Conservation (phyloP, 2,888 invertebrate species). For the Antheraea yamamai region DNA sequence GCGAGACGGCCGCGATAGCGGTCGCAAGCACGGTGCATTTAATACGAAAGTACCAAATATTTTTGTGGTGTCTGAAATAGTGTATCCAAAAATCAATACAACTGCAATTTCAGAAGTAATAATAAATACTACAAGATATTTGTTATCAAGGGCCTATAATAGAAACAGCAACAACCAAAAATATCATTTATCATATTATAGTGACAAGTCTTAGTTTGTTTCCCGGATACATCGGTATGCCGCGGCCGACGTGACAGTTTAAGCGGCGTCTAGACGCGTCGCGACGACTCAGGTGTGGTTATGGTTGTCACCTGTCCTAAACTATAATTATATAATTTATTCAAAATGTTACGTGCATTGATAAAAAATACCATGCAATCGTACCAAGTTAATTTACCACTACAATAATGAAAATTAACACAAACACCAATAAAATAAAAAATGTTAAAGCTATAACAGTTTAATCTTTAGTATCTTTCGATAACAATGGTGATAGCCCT, state of each 20-base stretch:
- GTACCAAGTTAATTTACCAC: too few species aligned
- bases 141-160: neutral
- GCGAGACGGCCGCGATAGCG: too few species aligned
- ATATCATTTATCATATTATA: neutral
- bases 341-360: neutral
- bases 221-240: constrained; percentile 6
- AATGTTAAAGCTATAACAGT: too few species aligned
- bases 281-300: neutral
- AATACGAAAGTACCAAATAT: too few species aligned
- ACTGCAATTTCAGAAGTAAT: neutral
- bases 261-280: neutral
- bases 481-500: neutral
- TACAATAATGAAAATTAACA: too few species aligned
- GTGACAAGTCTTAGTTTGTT: neutral
- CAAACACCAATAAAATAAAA: too few species aligned
- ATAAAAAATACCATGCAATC: neutral
- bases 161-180: neutral
- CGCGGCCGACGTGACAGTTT: neutral
- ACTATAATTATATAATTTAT: neutral
- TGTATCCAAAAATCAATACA: neutral
- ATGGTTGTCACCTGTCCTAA: neutral
- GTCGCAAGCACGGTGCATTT: too few species aligned
- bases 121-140: too few species aligned
- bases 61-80: too few species aligned
- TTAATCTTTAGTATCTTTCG: neutral